Evolutionary conservation across 2,113 vertebrate species (phyloP).

Genomic region (Sinocyclocheilus rhinocerous): DNA sequence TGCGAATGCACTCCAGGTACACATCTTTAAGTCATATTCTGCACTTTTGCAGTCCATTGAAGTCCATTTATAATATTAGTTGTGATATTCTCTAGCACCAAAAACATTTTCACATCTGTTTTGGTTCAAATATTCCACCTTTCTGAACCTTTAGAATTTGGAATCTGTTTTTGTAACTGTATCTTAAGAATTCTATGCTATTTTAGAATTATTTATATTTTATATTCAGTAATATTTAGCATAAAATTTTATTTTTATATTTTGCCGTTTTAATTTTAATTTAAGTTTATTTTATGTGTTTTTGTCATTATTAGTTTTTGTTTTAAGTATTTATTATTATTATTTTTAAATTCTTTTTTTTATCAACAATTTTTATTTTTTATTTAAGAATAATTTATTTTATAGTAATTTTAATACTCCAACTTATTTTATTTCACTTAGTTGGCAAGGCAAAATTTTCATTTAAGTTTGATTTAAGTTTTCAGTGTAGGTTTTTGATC

Average conservation of each 20-base stretch:
- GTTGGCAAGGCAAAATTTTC: too few species aligned
- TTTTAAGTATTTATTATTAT: background rate
- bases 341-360: too few species aligned
- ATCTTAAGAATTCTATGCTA: background rate
- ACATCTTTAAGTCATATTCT: background rate
- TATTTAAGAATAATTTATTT: too few species aligned
- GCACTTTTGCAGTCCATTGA: background rate
- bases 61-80: background rate
- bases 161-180: background rate
- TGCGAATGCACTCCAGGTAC: constrained; percentile 94
- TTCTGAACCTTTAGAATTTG: background rate
- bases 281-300: background rate
- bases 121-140: background rate
- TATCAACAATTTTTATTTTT: too few species aligned
- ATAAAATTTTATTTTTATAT: background rate
- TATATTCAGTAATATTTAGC: background rate
- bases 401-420: too few species aligned
- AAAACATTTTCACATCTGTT: background rate
- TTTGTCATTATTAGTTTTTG: background rate
- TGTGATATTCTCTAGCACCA: background rate
- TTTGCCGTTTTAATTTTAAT: background rate
- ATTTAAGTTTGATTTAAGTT: too few species aligned
- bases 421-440: too few species aligned
- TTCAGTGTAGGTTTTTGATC: too few species aligned
- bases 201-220: background rate